These are phyloP conservation scores for Malachius bipustulatus DNA, from an alignment of 2,888 invertebrate species.

Conservation along the genomic window DNA sequence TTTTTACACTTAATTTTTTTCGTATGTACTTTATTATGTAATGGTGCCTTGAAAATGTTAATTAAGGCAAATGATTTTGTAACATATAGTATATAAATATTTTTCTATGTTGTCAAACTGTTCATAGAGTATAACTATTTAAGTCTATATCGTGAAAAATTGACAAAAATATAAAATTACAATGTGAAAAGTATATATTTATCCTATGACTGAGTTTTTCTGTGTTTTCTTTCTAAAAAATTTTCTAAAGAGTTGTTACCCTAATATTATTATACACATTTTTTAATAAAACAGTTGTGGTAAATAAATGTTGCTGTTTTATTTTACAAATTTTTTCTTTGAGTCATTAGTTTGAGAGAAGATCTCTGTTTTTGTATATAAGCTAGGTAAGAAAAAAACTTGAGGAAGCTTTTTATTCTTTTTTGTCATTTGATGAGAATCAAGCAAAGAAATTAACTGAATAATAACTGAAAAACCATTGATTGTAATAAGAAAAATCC, in stretches of 20 bases:
- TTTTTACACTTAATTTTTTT: too few relatives aligned
- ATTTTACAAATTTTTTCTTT: neutral
- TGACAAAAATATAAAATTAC: slow-evolving; percentile 10
- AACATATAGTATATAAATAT: slow-evolving; percentile 55
- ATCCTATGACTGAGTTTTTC: slow-evolving; percentile 31
- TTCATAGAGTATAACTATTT: slow-evolving; percentile 33
- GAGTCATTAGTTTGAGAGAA: too few relatives aligned
- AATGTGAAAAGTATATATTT: slow-evolving; percentile 34
- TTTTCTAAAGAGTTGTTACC: slow-evolving; percentile 31
- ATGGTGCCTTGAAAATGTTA: slow-evolving; percentile 43
- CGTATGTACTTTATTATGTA: slow-evolving; percentile 31
- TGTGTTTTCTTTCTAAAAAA: slow-evolving; percentile 26
- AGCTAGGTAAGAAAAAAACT: too few relatives aligned
- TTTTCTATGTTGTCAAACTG: slow-evolving; percentile 54
- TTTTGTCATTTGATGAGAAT: too few relatives aligned
- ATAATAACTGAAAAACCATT: too few relatives aligned
- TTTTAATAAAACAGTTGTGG: slow-evolving; percentile 26
- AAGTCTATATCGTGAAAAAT: slow-evolving; percentile 28
- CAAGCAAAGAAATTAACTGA: too few relatives aligned
- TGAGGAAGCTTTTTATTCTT: too few relatives aligned
- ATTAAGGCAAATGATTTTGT: slow-evolving; percentile 59
- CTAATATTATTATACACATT: slow-evolving; percentile 30
- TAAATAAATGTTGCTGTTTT: neutral
- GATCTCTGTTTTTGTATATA: too few relatives aligned
- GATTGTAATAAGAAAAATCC: too few relatives aligned